Evolutionary conservation across 2,888 invertebrate genomes (phyloP), one percentile per base, ranked within the genome.

Genomic region (Pseudococcus jackbeardsleyi): DNA sequence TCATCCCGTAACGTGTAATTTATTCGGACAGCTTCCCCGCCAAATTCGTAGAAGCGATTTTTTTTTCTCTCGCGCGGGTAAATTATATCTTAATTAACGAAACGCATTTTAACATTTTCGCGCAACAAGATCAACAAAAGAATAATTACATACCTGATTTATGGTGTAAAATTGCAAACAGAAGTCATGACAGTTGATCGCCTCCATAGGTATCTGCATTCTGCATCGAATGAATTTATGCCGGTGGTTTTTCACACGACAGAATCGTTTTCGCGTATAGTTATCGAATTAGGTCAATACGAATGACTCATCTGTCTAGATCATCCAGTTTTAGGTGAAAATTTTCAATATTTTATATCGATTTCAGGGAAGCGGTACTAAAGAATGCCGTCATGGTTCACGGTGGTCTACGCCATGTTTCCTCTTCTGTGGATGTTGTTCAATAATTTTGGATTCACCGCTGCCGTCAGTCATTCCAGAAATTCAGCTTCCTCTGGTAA

Each of bases 341-440:
- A 79, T 79, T 79, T 79, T 79, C 79, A 79, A 42, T 79, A 42
- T n/a, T n/a, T n/a, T 79, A 79, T 79, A 72, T 79, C n/a, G 46
- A 19, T 87, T 50, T 26, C 54, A 87, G 87, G 87, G 87, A 87
- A 87, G 77, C 87, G 79, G 77, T 87, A 87, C 87, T 88, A 85
- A 88, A 88, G 88, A 84, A 88, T 88, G 88, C 88, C 84, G 88
- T 85, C 84, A 88, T 88, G 88, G 88, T 88, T 88, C 85, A 88
- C 85, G 84, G 84, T 88, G 84, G 88, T 88, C 84, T 88, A 84
- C 85, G 88, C 88, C 84, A 88, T 88, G 88, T 88, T 84, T 88
- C 77, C 84, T 88, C 72, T 84, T 88, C 33, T 85, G 39, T 77
- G 88, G 84, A 88, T 88, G 79, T 79, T 87, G 77, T 77, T 87